phyloP scores from a whole-genome alignment of 2,888 invertebrate genomes.

The Tipula lateralis region DNA sequence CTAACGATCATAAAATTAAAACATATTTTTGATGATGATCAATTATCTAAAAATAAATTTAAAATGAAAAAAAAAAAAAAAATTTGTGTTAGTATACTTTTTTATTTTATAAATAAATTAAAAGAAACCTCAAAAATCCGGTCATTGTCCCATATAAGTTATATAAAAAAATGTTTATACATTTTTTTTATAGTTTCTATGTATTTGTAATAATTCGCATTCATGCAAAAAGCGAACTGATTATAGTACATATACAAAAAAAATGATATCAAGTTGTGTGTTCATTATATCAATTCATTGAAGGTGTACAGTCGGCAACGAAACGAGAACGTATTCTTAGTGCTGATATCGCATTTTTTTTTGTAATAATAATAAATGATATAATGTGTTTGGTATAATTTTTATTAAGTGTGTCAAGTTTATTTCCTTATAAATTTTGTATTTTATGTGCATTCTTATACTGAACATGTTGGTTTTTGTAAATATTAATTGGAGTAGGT shows the following conservation, averaged over 20 bases:
- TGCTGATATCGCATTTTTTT: not conserved
- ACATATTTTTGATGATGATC: not conserved
- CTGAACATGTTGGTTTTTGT: not conserved
- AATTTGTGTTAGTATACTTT: not conserved
- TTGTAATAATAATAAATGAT: not conserved
- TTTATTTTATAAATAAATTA: not conserved
- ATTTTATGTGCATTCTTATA: not conserved
- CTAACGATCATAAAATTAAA: not conserved
- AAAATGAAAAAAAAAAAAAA: not conserved
- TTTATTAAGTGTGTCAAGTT: not conserved
- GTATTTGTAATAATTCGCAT: not conserved
- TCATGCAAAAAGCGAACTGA: not conserved
- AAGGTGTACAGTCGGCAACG: not conserved
- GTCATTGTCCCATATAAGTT: constrained; percentile 11
- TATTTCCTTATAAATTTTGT: not conserved
- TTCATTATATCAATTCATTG: not conserved
- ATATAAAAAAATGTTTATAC: constrained; percentile 4
- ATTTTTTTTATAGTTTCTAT: not conserved
- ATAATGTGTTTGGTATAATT: not conserved
- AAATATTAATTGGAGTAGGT: not conserved
- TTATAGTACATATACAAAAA: not conserved
- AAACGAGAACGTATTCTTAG: not conserved
- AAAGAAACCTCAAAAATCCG: constrained; percentile 15
- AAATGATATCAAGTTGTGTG: not conserved
- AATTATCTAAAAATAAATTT: constrained; percentile 7